Evolutionary conservation across 2,888 invertebrate genomes (phyloP), one percentile per base, ranked within the genome.

Genomic region (Itoplectis maculator): DNA sequence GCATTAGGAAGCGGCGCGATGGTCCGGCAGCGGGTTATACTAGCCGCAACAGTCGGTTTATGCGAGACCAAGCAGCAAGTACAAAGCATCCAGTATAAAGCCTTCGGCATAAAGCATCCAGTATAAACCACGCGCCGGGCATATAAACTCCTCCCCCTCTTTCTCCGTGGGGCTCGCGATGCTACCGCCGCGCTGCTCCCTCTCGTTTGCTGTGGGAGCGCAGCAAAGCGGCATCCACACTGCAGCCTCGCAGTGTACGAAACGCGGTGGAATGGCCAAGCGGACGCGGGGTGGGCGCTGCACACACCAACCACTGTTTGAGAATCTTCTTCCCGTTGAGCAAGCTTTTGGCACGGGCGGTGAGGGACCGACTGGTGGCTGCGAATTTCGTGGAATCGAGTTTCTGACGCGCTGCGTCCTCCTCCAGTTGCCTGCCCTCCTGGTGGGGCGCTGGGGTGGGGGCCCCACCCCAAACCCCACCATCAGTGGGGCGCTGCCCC

Each of bases 41-140:
- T n/a, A 54, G 11, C 23, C 23, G 23, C 11, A 45, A 45, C 9
- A 45, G 3, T 45, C 45, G 13, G 11, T 45, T 73, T 79, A 73
- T 73, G 59, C 66, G 56, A 79, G 66, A 79, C 59, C 73, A 73
- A 73, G 51, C 69, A 73, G 72, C 72, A 37, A 73, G 70, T 65
- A 79, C 70, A 79, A 79, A 72, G 73, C 66, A 79, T 70, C 59
- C n/a, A n/a, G 66, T 49, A 66, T 73, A 68, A 79, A 66, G 66
- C 63, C 56, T 79, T 49, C 45, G 73, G 79, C 73, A 79, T 73
- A 73, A 79, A 68, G 79, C 66, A 73, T 51, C 66, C 37, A 15
- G 49, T 79, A 79, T 73, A 79, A 79, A 42, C 73, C 73, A 68
- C 40, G 73, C 66, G 47, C 37, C 8, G 29, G 45, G 54, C 40